Evolutionary conservation across 2,888 invertebrate species (phyloP), one percentile per base, ranked within the genome.

Genomic region (Toxonevra muliebris): DNA sequence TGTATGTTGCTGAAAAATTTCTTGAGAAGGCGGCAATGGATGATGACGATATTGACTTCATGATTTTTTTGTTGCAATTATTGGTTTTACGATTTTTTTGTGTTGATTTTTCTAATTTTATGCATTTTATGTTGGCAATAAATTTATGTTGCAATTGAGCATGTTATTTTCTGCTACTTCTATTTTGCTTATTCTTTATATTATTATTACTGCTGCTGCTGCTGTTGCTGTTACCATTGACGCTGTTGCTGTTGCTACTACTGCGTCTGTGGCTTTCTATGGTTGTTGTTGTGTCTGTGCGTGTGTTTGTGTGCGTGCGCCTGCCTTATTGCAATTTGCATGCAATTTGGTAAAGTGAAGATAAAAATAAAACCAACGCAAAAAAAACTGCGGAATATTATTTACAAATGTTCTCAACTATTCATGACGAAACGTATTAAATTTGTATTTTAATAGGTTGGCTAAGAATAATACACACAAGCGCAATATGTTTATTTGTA

Each of bases 351-450:
- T 12, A n/a, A 40, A 11, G 30, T 30, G 48, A n/a, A 48, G 8
- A 41, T 8, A 50, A 52, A 42, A 61, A 40, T 17, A 13, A 15
- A 61, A 62, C 57, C 55, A 50, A 53, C 65, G 53, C 54, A 66
- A 19, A 58, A 61, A 55, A 67, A 57, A 63, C 48, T 66, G 67
- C 68, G 64, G 70, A 66, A 69, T 71, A 71, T 71, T 66, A 66
- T 66, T 73, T 73, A 71, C 73, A 69, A 66, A 66, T 73, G 70
- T 68, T 71, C 73, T 65, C 73, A 69, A 71, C 71, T 30, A 2
- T 30, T 30, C 30, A 30, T 4, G 30, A 30, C 2, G 30, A 30
- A 30, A 30, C 30, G 30, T 30, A 30, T 30, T 30, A 30, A 30
- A 30, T 30, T 30, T 30, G 30, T 30, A 30, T 30, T 30, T 30